A percentile compares a stretch with the other conserved stretches of the same genome.
Evolutionary conservation across 2,113 vertebrate species (phyloP).

Genomic region (Eudyptes chrysolophus): DNA sequence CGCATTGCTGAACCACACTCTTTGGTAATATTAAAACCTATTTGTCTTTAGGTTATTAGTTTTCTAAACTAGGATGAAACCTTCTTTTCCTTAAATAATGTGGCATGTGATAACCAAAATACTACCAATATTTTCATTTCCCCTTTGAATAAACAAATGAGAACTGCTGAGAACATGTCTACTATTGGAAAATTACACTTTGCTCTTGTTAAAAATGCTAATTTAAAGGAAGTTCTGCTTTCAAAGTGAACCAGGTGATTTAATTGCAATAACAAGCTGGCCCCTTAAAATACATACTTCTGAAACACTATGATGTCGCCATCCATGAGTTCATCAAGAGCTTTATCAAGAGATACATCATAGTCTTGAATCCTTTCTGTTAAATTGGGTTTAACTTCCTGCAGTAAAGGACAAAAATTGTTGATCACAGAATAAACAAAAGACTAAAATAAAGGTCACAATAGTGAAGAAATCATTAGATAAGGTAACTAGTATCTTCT

Average conservation of each 20-base stretch:
- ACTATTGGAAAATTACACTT: neutral
- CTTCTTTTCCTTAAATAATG: neutral
- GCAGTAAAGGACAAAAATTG: neutral
- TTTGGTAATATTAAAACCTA: neutral
- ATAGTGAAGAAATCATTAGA: neutral
- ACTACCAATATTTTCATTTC: neutral
- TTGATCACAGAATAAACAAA: neutral
- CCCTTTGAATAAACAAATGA: neutral
- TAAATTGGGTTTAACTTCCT: constrained; percentile 99
- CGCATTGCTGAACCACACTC: neutral
- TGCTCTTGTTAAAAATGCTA: neutral
- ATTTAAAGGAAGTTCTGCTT: neutral
- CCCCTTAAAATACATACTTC: constrained; percentile 81
- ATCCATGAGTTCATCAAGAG: constrained; percentile 99
- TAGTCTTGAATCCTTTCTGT: constrained; percentile 99
- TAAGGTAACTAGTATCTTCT: neutral
- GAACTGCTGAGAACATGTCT: neutral
- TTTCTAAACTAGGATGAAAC: neutral
- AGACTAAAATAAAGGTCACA: neutral
- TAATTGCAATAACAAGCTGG: neutral
- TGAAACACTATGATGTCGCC: constrained; percentile 99
- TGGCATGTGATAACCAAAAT: neutral
- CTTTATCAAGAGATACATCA: constrained; percentile 98
- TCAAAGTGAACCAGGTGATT: neutral
- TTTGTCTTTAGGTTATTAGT: neutral